These are phyloP conservation scores for Penaeus indicus DNA, from an alignment of 1,140 invertebrate species.

Conservation along the genomic window DNA sequence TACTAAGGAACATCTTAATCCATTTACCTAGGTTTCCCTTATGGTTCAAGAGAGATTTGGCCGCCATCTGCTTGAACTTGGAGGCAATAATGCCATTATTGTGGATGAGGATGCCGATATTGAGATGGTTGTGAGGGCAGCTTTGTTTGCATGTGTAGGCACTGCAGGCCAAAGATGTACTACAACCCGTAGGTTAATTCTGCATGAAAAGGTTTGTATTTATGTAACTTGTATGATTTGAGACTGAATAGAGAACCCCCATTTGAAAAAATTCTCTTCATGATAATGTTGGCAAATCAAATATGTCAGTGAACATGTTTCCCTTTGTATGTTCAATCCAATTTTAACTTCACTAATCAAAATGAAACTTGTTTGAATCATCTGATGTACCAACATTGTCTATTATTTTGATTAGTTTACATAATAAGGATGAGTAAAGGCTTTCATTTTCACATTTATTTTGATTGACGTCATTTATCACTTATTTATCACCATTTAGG, in stretches of 20 bases:
- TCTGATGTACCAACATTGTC: too few species aligned
- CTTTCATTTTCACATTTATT: too few species aligned
- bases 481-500: too few species aligned
- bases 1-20: conserved; percentile 40
- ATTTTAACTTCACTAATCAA: too few species aligned
- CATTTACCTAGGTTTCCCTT: conserved; percentile 78
- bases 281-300: too few species aligned
- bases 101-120: conserved; percentile 88
- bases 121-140: conserved; percentile 89
- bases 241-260: background rate
- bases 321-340: too few species aligned
- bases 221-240: background rate
- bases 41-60: conserved; percentile 96
- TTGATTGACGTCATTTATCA: too few species aligned
- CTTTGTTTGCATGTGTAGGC: conserved; percentile 96
- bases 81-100: conserved; percentile 97
- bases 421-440: too few species aligned
- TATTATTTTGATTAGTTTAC: too few species aligned
- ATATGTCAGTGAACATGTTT: too few species aligned
- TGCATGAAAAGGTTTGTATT: conserved; percentile 77
- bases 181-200: conserved; percentile 86
- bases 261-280: too few species aligned
- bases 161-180: conserved; percentile 98
- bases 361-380: too few species aligned
- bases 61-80: conserved; percentile 91